phyloP scores from a whole-genome alignment of 1,140 invertebrate genomes.

The Lutraria rhynchaena region DNA sequence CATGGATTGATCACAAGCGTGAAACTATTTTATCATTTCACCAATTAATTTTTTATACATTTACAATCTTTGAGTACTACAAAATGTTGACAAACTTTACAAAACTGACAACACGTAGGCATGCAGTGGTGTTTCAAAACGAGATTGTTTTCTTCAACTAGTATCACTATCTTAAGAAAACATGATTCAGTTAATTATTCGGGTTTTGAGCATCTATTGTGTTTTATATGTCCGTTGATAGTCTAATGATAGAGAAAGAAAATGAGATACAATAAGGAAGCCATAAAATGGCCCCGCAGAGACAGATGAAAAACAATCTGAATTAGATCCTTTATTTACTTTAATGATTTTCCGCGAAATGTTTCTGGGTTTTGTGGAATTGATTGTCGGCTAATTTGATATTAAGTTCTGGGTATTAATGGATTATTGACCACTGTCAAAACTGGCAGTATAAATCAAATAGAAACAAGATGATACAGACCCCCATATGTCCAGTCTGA shows the following conservation, averaged over 20 bases:
- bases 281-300: conserved; percentile 18
- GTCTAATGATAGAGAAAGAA: not conserved
- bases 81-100: too few relatives aligned
- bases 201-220: conserved; percentile 5
- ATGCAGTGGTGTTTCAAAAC: too few relatives aligned
- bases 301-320: conserved; percentile 46
- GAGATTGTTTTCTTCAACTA: too few relatives aligned
- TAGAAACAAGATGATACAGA: too few relatives aligned
- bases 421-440: conserved; percentile 32
- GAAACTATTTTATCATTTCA: too few relatives aligned
- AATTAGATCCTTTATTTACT: conserved; percentile 33
- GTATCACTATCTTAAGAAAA: not conserved
- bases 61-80: too few relatives aligned
- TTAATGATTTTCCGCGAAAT: conserved; percentile 31
- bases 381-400: conserved; percentile 21
- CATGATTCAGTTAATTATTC: not conserved
- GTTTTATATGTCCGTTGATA: conserved; percentile 20
- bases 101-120: too few relatives aligned
- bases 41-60: too few relatives aligned
- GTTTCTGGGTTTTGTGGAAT: not conserved
- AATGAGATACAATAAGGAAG: conserved; percentile 17
- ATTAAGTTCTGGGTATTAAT: conserved; percentile 1
- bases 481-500: too few relatives aligned
- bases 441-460: not conserved
- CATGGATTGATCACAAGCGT: too few relatives aligned